Evolutionary conservation across 2,797 vertebrate genomes (phyloP).

Genomic region (Rhinella marina): DNA sequence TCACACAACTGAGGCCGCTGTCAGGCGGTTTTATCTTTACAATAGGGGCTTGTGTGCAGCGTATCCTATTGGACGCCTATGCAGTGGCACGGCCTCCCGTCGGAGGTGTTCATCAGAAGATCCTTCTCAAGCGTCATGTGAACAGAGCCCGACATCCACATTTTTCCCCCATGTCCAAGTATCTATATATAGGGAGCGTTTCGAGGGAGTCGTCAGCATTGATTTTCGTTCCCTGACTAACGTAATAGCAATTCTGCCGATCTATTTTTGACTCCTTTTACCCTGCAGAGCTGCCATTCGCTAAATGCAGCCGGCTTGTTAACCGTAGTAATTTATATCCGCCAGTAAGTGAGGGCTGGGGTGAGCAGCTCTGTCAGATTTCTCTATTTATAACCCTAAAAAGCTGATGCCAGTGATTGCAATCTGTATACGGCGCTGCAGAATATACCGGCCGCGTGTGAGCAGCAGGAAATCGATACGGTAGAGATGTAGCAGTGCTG

Average conservation of each 20-base stretch:
- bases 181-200: background rate
- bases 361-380: background rate
- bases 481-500: background rate
- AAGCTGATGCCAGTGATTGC: background rate
- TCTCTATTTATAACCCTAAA: slow-evolving; percentile 8
- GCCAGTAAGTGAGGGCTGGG: slow-evolving; percentile 5
- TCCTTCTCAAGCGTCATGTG: no score
- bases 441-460: background rate
- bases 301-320: background rate
- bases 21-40: no score
- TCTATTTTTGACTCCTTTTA: background rate
- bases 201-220: background rate
- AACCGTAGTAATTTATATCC: background rate
- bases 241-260: background rate
- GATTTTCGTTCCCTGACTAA: background rate
- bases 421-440: background rate
- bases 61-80: no score
- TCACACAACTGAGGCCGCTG: no score
- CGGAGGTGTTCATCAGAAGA: no score
- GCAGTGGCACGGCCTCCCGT: no score
- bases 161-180: no score
- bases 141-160: no score
- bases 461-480: background rate
- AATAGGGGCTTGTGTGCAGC: no score
- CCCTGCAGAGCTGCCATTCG: background rate